A percentile compares a stretch with the other conserved stretches of the same genome.
phyloP scores from a whole-genome alignment of 2,888 invertebrate genomes.

The Folsomia candida region DNA sequence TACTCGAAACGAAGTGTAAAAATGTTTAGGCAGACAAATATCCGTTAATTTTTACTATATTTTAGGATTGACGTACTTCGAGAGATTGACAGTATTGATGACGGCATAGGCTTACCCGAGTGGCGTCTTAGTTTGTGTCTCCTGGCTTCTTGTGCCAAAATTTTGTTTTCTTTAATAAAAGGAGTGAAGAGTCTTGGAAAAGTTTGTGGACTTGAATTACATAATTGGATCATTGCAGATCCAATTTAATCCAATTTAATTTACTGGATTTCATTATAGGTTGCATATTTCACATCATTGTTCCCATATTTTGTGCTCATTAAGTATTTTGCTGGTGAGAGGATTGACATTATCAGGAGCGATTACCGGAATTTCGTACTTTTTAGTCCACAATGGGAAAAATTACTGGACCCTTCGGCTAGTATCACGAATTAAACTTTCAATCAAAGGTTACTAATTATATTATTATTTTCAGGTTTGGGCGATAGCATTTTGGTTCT shows the following conservation, averaged over 20 bases:
- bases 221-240: too few relatives aligned
- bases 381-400: neutral
- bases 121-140: neutral
- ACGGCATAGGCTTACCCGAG: neutral
- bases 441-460: too few relatives aligned
- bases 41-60: neutral
- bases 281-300: neutral
- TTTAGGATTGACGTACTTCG: neutral
- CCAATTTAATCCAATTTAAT: too few relatives aligned
- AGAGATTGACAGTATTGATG: neutral
- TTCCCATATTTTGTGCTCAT: neutral
- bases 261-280: neutral
- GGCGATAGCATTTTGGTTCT: slow-evolving; percentile 53
- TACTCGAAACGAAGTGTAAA: neutral
- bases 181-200: neutral
- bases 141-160: neutral
- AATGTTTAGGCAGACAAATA: neutral
- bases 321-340: neutral
- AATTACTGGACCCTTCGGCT: too few relatives aligned
- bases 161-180: neutral
- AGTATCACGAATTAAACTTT: too few relatives aligned
- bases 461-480: too few relatives aligned
- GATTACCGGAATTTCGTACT: neutral
- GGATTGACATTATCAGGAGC: neutral
- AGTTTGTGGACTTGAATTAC: too few relatives aligned